A percentile compares a stretch with the other conserved stretches of the same genome.
Conservation (phyloP, 92 coral and sea anemone genomes). For the Parazoanthus atlanticus region DNA sequence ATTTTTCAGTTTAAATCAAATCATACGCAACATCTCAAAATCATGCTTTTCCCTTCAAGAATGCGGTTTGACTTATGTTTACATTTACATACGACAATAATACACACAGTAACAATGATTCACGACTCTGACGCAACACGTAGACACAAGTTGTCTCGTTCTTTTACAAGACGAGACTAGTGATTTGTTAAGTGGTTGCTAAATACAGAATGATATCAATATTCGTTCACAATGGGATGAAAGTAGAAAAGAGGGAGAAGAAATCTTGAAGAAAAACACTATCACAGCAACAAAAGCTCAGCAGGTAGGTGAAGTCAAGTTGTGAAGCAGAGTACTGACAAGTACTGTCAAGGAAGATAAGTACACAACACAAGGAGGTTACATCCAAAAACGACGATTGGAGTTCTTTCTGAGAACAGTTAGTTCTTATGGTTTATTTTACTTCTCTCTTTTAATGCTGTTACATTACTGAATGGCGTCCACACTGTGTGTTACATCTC, state of each 20-base stretch:
- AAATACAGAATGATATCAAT: background rate
- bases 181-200: too few relatives aligned
- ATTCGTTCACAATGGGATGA: background rate
- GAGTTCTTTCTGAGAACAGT: background rate
- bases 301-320: background rate
- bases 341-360: background rate
- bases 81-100: too few relatives aligned
- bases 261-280: background rate
- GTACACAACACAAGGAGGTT: background rate
- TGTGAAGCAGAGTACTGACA: background rate
- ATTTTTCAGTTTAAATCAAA: background rate
- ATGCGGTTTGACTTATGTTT: too few relatives aligned
- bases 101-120: too few relatives aligned
- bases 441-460: background rate
- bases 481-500: too few relatives aligned
- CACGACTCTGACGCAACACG: too few relatives aligned
- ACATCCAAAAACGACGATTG: background rate
- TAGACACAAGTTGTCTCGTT: too few relatives aligned
- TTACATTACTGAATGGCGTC: background rate
- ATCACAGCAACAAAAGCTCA: background rate
- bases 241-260: background rate
- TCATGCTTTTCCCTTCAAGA: too few relatives aligned
- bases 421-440: too few relatives aligned
- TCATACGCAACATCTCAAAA: too few relatives aligned
- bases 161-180: too few relatives aligned